Conservation (phyloP, 2,797 vertebrate species). For the Helostoma temminkii region DNA sequence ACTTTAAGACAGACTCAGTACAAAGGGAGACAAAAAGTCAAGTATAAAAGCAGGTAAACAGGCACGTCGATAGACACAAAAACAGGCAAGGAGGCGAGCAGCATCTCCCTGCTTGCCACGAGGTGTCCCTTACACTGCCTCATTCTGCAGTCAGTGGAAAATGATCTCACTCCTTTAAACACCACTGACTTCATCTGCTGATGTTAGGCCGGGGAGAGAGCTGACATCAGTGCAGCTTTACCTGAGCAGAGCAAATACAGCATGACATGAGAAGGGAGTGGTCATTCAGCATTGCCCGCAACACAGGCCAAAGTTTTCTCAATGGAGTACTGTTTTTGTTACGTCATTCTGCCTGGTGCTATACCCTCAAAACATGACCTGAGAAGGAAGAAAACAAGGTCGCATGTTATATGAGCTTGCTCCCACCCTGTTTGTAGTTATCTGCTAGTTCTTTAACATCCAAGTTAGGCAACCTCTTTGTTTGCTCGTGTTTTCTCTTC, state of each 20-base stretch:
- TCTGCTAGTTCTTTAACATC: background rate
- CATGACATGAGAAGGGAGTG: constrained; percentile 40
- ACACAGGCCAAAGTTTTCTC: constrained; percentile 34
- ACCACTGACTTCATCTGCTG: constrained; percentile 78
- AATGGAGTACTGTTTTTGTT: constrained; percentile 57
- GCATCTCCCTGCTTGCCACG: constrained; percentile 57
- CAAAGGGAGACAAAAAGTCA: background rate
- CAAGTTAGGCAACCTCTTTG: too few species aligned
- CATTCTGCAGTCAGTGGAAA: constrained; percentile 81
- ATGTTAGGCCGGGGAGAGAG: constrained; percentile 57
- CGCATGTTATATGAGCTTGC: constrained; percentile 15
- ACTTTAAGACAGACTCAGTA: background rate
- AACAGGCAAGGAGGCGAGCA: constrained; percentile 22
- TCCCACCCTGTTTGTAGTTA: background rate
- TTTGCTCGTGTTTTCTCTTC: background rate
- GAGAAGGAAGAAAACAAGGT: constrained; percentile 39
- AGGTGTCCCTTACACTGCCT: constrained; percentile 83
- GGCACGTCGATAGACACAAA: too few species aligned
- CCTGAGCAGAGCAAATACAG: constrained; percentile 63
- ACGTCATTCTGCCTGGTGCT: constrained; percentile 43
- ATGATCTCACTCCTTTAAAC: constrained; percentile 84
- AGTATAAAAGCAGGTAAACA: background rate
- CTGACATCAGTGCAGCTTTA: constrained; percentile 75
- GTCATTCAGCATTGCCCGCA: constrained; percentile 27
- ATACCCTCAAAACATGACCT: background rate